Evolutionary conservation across 53 echinoderm and acorn worm species (phyloP).

Genomic region (Arbacia lixula): DNA sequence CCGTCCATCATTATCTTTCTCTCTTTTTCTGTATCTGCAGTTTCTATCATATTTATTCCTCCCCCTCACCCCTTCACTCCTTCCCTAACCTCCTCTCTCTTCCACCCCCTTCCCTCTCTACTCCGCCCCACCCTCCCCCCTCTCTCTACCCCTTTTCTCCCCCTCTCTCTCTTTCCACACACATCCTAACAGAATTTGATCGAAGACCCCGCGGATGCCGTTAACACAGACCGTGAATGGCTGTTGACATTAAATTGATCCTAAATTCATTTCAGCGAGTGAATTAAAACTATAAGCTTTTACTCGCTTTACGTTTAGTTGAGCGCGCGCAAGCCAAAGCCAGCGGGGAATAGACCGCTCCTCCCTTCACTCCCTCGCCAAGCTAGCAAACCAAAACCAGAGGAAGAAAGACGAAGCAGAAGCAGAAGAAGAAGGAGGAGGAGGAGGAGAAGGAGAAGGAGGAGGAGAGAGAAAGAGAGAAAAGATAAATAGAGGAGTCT

Average conservation of each 20-base stretch:
- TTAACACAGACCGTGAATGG: conserved; percentile 48
- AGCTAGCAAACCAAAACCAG: no score
- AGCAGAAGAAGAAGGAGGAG: no score
- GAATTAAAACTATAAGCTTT: conserved; percentile 66
- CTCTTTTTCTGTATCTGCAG: no score
- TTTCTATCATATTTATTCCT: no score
- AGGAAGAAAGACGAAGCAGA: no score
- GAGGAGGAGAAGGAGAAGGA: background rate
- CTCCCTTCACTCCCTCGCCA: background rate
- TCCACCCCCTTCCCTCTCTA: no score
- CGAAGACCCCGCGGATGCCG: conserved; percentile 49
- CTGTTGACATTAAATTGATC: conserved; percentile 62
- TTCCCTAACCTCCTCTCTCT: no score
- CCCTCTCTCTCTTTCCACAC: background rate
- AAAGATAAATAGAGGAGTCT: conserved; percentile 39
- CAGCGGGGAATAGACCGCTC: conserved; percentile 11
- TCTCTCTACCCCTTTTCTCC: conserved; percentile 10
- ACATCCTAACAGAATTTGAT: conserved; percentile 58
- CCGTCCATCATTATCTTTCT: no score
- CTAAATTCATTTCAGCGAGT: conserved; percentile 65
- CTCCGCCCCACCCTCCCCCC: no score
- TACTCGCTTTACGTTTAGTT: conserved; percentile 34
- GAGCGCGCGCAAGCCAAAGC: conserved; percentile 10
- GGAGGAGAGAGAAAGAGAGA: background rate
- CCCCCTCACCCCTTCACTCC: no score